phyloP scores from a whole-genome alignment of 1,140 invertebrate genomes.

The Drosophila persimilis region DNA sequence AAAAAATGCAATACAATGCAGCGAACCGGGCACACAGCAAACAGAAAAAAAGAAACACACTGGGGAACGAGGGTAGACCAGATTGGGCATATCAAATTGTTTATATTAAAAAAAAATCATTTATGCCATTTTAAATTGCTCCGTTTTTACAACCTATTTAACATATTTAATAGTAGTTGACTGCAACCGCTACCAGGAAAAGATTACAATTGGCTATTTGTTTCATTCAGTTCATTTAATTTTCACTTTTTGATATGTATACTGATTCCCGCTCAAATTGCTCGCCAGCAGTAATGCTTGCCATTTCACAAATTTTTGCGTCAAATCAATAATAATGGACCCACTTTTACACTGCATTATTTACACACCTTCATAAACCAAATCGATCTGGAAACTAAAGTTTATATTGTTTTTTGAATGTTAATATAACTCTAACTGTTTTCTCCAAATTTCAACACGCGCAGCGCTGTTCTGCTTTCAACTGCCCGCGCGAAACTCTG shows the following conservation, averaged over 20 bases:
- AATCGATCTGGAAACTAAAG: slow-evolving; percentile 12
- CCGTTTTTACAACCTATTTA: no score
- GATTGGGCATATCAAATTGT: no score
- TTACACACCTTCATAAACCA: slow-evolving; percentile 69
- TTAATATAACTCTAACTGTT: slow-evolving; percentile 53
- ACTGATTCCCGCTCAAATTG: no score
- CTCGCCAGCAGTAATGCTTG: not conserved
- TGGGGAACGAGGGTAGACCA: no score
- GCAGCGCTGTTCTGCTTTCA: slow-evolving; percentile 47
- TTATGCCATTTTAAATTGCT: no score
- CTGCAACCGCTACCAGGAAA: no score
- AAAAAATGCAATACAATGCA: slow-evolving; percentile 38
- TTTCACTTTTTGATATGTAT: no score
- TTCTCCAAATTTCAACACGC: slow-evolving; percentile 53
- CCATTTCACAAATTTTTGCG: not conserved
- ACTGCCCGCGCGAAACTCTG: slow-evolving; percentile 75
- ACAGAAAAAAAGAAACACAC: not conserved
- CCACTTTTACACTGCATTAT: not conserved
- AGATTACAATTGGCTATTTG: no score
- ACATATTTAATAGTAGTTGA: no score
- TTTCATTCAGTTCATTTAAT: no score
- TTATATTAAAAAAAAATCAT: no score
- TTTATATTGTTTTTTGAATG: slow-evolving; percentile 29
- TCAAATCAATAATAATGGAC: not conserved
- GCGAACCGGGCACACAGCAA: not conserved